Percentiles rank a stretch among this genome's conserved stretches.
Conservation (phyloP, 1,140 invertebrate genomes). For the Phenacoccus solenopsis region DNA sequence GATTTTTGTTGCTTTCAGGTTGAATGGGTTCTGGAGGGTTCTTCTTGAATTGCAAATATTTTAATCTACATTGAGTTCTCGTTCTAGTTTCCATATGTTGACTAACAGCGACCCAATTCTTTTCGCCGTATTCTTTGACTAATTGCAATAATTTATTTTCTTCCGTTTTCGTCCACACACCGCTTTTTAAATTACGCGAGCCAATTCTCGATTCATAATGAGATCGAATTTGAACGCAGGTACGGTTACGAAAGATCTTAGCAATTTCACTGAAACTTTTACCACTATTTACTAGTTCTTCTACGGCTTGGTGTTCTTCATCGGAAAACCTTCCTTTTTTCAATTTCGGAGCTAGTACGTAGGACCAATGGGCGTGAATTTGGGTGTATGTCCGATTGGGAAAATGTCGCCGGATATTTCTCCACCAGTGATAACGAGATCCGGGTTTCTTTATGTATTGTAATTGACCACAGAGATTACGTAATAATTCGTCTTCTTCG, state of each 20-base stretch:
- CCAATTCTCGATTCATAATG: background rate
- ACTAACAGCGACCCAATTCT: background rate
- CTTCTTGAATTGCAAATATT: background rate
- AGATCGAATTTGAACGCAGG: constrained; percentile 3
- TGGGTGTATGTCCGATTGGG: background rate
- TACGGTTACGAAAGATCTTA: background rate
- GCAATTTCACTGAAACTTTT: background rate
- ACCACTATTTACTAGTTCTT: background rate
- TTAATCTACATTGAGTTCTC: background rate
- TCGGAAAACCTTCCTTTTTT: background rate
- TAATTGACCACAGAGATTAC: background rate
- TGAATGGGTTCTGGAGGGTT: background rate
- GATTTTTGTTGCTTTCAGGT: background rate
- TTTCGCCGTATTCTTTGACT: background rate
- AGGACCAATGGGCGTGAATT: background rate
- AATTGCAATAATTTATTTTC: background rate
- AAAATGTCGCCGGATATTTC: background rate
- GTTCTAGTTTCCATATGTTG: background rate
- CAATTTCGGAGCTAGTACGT: background rate
- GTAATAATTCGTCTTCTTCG: background rate
- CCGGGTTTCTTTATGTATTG: background rate
- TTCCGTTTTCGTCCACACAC: background rate
- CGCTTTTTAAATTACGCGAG: background rate
- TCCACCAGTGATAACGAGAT: background rate
- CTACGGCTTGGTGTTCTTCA: background rate